phyloP scores from a whole-genome alignment of 2,797 vertebrate species.

The Neoniphon sammara region DNA sequence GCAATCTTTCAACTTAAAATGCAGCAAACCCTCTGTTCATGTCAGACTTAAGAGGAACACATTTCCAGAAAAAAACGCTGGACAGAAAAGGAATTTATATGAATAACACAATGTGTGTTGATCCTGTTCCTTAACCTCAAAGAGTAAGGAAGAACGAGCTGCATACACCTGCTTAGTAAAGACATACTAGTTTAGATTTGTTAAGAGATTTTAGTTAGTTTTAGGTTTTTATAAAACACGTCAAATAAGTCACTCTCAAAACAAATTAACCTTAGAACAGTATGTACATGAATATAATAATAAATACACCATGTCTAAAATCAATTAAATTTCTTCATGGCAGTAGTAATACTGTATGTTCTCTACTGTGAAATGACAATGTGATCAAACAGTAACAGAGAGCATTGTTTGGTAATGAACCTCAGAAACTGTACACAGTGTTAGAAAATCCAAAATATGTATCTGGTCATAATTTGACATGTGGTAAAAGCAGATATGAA shows the following conservation, averaged over 20 bases:
- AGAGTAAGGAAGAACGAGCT: conserved; percentile 62
- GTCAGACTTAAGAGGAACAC: conserved; percentile 55
- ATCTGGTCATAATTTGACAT: conserved; percentile 29
- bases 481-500: conserved; percentile 39
- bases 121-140: conserved; percentile 61
- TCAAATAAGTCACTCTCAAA: conserved; percentile 52
- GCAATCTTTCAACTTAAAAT: conserved; percentile 30
- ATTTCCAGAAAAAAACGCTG: conserved; percentile 47
- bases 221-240: conserved; percentile 67
- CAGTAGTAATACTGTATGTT: conserved; percentile 21
- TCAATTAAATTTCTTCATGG: conserved; percentile 43
- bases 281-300: conserved; percentile 74
- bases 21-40: conserved; percentile 29
- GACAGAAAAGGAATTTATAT: conserved; percentile 64
- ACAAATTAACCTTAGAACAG: conserved; percentile 58
- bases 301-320: conserved; percentile 63
- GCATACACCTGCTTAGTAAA: conserved; percentile 73
- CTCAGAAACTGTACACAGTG: conserved; percentile 22
- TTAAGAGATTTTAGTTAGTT: conserved; percentile 77
- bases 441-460: background rate
- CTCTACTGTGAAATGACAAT: conserved; percentile 6
- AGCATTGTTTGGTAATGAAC: conserved; percentile 9
- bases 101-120: conserved; percentile 69
- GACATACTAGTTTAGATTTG: conserved; percentile 75
- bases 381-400: background rate